Evolutionary conservation across 2,797 vertebrate species (phyloP), one percentile per base, ranked within the genome.

Genomic region (Buphagus erythrorhynchus): DNA sequence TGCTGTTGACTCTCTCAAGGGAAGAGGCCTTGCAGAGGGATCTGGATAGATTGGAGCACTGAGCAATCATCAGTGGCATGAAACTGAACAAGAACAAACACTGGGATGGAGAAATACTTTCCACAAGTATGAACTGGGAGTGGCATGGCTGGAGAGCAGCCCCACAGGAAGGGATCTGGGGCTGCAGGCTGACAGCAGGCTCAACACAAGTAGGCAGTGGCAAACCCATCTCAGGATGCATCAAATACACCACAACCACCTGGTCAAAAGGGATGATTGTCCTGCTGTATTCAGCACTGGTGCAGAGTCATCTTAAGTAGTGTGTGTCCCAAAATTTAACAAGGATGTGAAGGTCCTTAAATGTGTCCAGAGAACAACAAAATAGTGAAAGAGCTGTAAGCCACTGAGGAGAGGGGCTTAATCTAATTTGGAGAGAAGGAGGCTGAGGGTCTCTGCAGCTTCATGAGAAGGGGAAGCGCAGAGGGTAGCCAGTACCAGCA

Each of bases 321-420:
- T 25, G 4, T 10, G 14, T 8, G 36, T 19, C 36, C 36, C 65
- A 13, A 57, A 51, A 83, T 38, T 45, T 51, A 76, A 45, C 22
- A 63, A 38, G 28, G n/a, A 33, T 82, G 14, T 45, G 20, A 51
- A 69, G 24, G 29, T 58, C 28, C 19, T 51, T 38, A 45, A 71
- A 20, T 40, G 7, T 2, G 2, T 20, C 29, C 58, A 46, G 45
- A 78, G 19, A 10, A 29, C 16, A 58, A 65, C 26, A 49, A 72
- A 57, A 49, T 20, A 15, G 38, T 24, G 6, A 52, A 65, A 45
- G 33, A 55, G 9, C 18, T 84, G 59, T 26, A 51, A 72, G 43
- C 11, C n/a, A 26, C 0, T 1, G 51, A 62, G 38, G 45, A 52
- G 20, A 11, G 3, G 4, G 21, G 5, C 29, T 35, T 46, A 22